Conservation (phyloP, 1,140 invertebrate genomes). For the Polyergus mexicanus region DNA sequence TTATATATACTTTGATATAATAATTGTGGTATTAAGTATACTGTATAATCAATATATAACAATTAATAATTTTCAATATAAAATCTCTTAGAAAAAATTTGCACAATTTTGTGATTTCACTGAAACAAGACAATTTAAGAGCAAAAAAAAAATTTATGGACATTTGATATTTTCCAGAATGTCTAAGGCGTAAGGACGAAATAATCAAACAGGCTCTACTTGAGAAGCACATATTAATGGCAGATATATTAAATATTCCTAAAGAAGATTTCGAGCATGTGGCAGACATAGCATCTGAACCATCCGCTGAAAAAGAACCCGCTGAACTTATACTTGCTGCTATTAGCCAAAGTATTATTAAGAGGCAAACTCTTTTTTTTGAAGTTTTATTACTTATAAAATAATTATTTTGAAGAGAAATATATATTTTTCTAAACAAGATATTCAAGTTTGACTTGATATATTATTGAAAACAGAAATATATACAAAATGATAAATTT, state of each 20-base stretch:
- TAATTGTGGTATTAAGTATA: too few relatives aligned
- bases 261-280: conserved; percentile 90
- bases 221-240: conserved; percentile 92
- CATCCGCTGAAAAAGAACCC: conserved; percentile 88
- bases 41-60: not conserved
- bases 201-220: conserved; percentile 90
- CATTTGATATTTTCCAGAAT: conserved; percentile 86
- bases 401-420: not conserved
- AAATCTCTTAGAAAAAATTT: not conserved
- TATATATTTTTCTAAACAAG: too few relatives aligned
- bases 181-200: conserved; percentile 91
- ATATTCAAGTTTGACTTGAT: too few relatives aligned
- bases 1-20: not conserved
- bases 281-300: conserved; percentile 89
- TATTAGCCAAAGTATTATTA: conserved; percentile 89
- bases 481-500: not conserved
- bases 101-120: not conserved
- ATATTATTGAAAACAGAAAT: not conserved
- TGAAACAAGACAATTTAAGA: conserved; percentile 44
- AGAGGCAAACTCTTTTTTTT: not conserved
- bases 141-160: conserved; percentile 15
- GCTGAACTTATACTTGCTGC: conserved; percentile 91
- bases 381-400: not conserved
- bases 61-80: not conserved
- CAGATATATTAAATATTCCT: conserved; percentile 92